Evolutionary conservation across 2,797 vertebrate genomes (phyloP).

Genomic region (Pygocentrus nattereri): DNA sequence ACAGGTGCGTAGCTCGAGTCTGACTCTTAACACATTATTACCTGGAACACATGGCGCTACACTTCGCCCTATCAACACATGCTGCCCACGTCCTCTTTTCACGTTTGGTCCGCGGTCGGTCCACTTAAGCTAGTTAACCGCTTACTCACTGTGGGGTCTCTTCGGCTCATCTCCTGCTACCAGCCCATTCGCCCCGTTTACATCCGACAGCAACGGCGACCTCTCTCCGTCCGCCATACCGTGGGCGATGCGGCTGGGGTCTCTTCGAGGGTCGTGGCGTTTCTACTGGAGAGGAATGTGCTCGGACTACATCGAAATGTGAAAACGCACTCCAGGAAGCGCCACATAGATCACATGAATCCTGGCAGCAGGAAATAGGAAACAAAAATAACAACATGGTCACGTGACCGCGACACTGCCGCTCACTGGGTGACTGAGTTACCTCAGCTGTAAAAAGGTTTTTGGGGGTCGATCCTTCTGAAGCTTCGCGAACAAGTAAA

Average conservation of each 20-base stretch:
- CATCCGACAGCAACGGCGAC: constrained; percentile 86
- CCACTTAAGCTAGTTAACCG: neutral
- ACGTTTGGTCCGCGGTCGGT: neutral
- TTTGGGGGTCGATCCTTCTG: no score
- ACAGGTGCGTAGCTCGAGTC: no score
- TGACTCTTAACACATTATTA: no score
- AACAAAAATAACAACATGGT: constrained; percentile 66
- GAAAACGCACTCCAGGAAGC: constrained; percentile 30
- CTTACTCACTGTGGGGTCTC: constrained; percentile 80
- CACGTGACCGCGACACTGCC: constrained; percentile 65
- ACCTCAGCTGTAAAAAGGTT: no score
- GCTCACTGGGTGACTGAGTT: neutral
- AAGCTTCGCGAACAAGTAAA: no score
- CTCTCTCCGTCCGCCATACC: constrained; percentile 87
- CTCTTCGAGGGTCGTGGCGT: neutral
- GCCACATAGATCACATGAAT: constrained; percentile 63
- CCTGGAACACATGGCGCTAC: no score
- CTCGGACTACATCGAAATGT: neutral
- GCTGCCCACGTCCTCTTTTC: neutral
- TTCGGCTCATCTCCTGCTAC: constrained; percentile 66
- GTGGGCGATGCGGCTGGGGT: constrained; percentile 4
- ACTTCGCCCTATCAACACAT: neutral
- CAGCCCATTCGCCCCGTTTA: constrained; percentile 81
- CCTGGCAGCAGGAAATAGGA: constrained; percentile 56
- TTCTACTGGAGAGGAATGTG: constrained; percentile 4